A percentile compares a stretch with the other conserved stretches of the same genome.
phyloP scores from a whole-genome alignment of 2,113 vertebrate genomes.

The Gavialis gangeticus region DNA sequence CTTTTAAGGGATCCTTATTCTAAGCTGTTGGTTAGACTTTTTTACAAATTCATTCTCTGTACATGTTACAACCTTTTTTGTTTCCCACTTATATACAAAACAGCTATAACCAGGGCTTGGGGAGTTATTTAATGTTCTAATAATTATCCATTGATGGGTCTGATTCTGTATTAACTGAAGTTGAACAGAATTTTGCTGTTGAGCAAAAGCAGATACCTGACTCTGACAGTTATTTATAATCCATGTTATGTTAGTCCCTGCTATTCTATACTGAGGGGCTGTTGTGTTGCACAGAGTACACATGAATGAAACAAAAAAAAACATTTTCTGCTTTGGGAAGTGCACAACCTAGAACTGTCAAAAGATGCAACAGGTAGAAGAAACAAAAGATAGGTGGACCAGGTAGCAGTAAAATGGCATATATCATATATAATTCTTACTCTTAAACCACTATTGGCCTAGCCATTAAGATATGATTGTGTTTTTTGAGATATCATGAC shows the following conservation, averaged over 20 bases:
- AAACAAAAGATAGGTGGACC: not conserved
- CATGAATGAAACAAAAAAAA: not conserved
- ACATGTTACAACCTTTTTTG: not conserved
- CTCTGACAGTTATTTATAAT: not conserved
- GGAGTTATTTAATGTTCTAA: fast-evolving
- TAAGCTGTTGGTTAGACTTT: not conserved
- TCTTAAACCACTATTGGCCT: not conserved
- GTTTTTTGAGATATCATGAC: not conserved
- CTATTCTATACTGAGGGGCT: not conserved
- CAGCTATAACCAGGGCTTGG: not conserved
- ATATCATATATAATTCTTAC: not conserved
- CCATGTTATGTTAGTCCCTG: not conserved
- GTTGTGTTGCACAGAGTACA: not conserved
- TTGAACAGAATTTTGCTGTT: not conserved
- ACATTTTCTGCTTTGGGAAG: not conserved
- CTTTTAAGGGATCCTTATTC: not conserved
- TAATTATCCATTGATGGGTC: not conserved
- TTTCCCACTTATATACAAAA: not conserved
- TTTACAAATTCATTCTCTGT: not conserved
- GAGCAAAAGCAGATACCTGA: not conserved
- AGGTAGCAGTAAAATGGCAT: not conserved
- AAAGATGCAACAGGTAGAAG: not conserved
- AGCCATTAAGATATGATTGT: not conserved
- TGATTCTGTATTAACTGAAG: not conserved
- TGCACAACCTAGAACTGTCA: not conserved